These are phyloP conservation scores for Microctonus aethiopoides DNA, from an alignment of 2,888 invertebrate species.

Conservation along the genomic window DNA sequence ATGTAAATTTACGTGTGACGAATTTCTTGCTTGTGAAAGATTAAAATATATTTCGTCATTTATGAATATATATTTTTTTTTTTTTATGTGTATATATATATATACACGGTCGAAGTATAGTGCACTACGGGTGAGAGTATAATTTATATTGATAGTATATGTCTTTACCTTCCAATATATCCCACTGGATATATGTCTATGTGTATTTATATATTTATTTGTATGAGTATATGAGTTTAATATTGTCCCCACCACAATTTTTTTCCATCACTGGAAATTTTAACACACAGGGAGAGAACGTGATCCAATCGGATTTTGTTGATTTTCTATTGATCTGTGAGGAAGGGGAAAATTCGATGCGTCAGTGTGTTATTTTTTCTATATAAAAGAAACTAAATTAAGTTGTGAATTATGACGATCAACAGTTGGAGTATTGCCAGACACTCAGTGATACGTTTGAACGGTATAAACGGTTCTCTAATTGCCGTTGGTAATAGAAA, in stretches of 20 bases:
- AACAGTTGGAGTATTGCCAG: constrained; percentile 33
- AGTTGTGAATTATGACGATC: constrained; percentile 19
- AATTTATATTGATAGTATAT: no score
- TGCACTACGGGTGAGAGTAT: background rate
- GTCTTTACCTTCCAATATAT: background rate
- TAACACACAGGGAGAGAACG: background rate
- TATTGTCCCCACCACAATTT: background rate
- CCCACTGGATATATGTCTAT: background rate
- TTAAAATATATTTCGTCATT: background rate
- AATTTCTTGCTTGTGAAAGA: no score
- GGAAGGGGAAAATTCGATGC: constrained; percentile 17
- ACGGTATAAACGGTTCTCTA: constrained; percentile 16
- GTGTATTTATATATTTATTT: no score
- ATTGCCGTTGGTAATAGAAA: background rate
- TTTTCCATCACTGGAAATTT: background rate
- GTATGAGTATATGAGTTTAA: no score
- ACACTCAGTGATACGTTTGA: constrained; percentile 16
- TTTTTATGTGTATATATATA: no score
- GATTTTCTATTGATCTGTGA: background rate
- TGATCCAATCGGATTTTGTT: constrained; percentile 1
- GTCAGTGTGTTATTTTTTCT: constrained; percentile 10
- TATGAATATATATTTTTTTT: no score
- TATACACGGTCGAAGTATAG: no score
- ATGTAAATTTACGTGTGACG: no score
- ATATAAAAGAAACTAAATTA: background rate